Evolutionary conservation across 1,140 invertebrate genomes (phyloP).

Genomic region (Calliphora vicina): DNA sequence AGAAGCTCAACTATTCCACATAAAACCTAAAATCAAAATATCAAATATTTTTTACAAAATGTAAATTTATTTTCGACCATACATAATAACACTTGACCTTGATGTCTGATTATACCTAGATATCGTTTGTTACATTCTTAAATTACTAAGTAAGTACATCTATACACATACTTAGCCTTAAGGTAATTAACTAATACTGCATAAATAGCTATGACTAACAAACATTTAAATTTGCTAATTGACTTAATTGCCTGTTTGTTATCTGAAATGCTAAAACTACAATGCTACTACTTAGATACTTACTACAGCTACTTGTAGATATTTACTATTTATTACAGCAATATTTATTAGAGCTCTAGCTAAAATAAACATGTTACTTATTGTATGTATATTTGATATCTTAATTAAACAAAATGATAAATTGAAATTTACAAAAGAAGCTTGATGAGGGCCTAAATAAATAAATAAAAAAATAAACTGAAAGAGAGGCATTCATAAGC

Average conservation of each 20-base stretch:
- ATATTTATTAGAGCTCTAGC: no score
- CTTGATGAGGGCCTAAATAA: not conserved
- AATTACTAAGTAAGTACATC: no score
- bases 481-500: not conserved
- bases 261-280: not conserved
- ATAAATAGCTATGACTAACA: no score
- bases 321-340: no score
- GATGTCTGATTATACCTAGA: not conserved
- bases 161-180: no score
- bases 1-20: no score
- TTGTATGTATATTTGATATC: not conserved
- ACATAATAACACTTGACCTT: not conserved
- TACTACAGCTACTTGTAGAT: not conserved
- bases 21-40: no score
- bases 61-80: not conserved
- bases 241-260: not conserved
- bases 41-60: no score
- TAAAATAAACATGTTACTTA: slow-evolving; percentile 1
- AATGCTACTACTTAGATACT: not conserved
- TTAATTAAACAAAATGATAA: slow-evolving; percentile 11
- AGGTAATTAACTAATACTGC: no score
- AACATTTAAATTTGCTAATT: not conserved
- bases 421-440: not conserved
- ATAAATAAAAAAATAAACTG: not conserved
- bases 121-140: no score